Evolutionary conservation across 2,113 vertebrate genomes (phyloP), one percentile per base, ranked within the genome.

Genomic region (Zosterops japonicus): DNA sequence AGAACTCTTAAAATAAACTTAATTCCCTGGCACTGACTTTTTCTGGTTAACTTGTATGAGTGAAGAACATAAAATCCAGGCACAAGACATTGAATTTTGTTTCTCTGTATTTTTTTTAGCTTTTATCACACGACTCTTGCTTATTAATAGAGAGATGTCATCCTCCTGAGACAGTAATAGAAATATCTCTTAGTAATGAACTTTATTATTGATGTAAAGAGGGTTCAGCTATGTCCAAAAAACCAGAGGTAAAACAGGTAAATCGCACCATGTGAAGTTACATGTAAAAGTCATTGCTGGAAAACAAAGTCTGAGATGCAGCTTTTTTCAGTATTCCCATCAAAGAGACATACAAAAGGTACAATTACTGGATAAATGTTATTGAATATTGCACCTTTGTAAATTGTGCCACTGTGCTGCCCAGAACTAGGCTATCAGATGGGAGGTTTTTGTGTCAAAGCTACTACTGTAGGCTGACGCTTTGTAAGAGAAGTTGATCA

Each of bases 1-100:
- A 90, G 68, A 94, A 28, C 68, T 80, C 35, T 56, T 84, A 67
- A 75, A 89, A 70, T 59, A 93, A 56, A 78, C 17, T 28, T 41
- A 14, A 6, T 90, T 95, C 33, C 13, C 24, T 92, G 83, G n/a
- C 18, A 23, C 4, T 42, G 52, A 18, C 9, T n/a, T 61, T 50
- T 90, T 79, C 47, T 92, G 49, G 23, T 29, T 89, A 24, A 50
- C 67, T 77, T 93, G 64, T 76, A 90, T 82, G 96, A 96, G 91
- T 57, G n/a, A 89, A 92, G 95, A 90, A 53, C 16, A 57, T 35
- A 95, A 94, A 77, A 87, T 53, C 72, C 18, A 67, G 83, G 53
- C 47, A 84, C 95, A 97, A 87, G 28, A 41, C 33, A 47, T 18
- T 68, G 57, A 52, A 81, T 49, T 44, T 77, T 60, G 13, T 44